Conservation (phyloP, 2,113 vertebrate genomes). For the Leptobrachium leishanense region DNA sequence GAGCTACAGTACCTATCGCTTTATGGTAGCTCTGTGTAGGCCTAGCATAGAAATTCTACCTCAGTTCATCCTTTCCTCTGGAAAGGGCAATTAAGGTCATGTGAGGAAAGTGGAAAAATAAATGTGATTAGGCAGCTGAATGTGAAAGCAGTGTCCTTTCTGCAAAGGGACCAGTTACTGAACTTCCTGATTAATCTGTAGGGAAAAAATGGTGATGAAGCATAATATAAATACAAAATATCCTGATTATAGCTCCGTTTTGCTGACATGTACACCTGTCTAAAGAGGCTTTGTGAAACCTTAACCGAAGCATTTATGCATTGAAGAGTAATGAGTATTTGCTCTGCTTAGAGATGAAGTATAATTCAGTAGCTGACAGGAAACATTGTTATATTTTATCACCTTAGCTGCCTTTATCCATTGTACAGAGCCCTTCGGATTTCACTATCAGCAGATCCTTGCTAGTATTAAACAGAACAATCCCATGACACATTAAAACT, state of each 20-base stretch:
- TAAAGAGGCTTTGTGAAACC: neutral
- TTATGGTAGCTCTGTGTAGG: constrained; percentile 42
- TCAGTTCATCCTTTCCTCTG: neutral
- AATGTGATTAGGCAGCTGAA: constrained; percentile 13
- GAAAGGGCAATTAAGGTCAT: neutral
- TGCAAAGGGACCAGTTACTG: neutral
- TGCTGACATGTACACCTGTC: neutral
- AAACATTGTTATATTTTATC: no score
- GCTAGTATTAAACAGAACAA: no score
- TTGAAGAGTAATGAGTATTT: no score
- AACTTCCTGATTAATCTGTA: neutral
- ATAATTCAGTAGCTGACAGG: no score
- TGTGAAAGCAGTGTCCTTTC: neutral
- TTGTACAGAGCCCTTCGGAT: no score
- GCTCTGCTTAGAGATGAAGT: no score
- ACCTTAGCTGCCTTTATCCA: no score
- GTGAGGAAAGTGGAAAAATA: neutral
- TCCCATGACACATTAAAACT: no score
- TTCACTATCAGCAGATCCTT: no score
- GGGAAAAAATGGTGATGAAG: neutral
- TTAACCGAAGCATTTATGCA: neutral
- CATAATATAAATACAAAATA: constrained; percentile 5
- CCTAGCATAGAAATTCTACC: constrained; percentile 12
- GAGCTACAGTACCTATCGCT: neutral
- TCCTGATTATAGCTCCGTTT: neutral